phyloP scores from a whole-genome alignment of 35 echinoderm and acorn worm species.

The Ophiothrix spiculata region DNA sequence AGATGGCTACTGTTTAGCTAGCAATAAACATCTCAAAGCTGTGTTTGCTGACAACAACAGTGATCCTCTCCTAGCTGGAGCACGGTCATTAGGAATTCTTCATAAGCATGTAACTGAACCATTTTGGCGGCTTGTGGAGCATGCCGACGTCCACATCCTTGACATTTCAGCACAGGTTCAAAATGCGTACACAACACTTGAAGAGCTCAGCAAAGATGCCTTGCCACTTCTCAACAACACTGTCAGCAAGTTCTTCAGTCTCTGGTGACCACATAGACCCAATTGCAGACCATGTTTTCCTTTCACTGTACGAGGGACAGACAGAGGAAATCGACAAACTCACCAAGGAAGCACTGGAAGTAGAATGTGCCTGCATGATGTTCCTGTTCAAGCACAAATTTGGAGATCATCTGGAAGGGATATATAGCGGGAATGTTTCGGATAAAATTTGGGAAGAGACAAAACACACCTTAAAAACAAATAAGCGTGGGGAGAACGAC shows the following conservation, averaged over 20 bases:
- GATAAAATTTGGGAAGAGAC: not conserved
- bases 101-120: slow-evolving; percentile 40
- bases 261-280: not conserved
- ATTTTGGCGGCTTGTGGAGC: not conserved
- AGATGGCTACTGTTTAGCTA: slow-evolving; percentile 14
- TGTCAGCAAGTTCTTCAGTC: not conserved
- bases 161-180: not conserved
- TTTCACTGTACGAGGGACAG: not conserved
- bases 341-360: not conserved
- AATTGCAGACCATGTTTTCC: not conserved
- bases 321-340: not conserved
- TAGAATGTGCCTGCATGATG: not conserved
- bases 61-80: slow-evolving; percentile 28
- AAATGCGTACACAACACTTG: not conserved
- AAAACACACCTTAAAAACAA: slow-evolving; percentile 1
- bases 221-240: not conserved
- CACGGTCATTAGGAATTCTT: slow-evolving; percentile 28
- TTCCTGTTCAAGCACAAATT: not conserved
- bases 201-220: not conserved
- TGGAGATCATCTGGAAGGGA: not conserved
- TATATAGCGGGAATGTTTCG: not conserved
- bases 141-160: not conserved
- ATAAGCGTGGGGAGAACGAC: slow-evolving; percentile 29
- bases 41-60: slow-evolving; percentile 10
- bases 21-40: slow-evolving; percentile 21